Base-by-base conservation (phyloP, 2,888 invertebrate species). In the Glaucopsyche alexis region DNA sequence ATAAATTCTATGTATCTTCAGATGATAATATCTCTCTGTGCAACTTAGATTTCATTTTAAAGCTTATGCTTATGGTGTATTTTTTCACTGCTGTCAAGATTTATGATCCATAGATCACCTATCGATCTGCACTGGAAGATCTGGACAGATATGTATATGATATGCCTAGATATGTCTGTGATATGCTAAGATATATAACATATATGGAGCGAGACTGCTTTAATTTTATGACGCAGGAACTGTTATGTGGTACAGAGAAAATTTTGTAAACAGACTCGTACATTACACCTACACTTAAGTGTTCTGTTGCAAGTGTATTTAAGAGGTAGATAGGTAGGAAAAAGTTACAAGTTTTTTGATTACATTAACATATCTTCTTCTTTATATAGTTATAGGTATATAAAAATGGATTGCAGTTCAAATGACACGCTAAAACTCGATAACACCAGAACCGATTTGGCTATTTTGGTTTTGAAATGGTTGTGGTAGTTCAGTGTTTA, bases 181-280 rank as follows among this genome's bases (percentile, higher is more conserved):
- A 60, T 60, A 60, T 60, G 60, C 29, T 60, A 60, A 60, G 2
- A 60, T 60, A 60, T 60, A 14, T 60, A 38, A 3, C 69, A 14
- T 47, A 69, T 69, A 49, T 29, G 69, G 69, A 47, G 69, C 49
- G 69, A 69, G 29, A 47, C 69, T 14, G 69, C 19, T 47, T 69
- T 69, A 47, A 69, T 69, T 69, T 69, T 69, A 69, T 49, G 69
- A 49, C 19, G 14, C 49, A 49, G 47, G 69, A 69, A 67, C 42
- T 67, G 7, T 29, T 6, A 7, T 42, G 42, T 42, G 16, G 60
- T 29, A 38, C 13, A 29, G 60, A 29, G 29, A 60, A 47, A 13
- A 60, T 60, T 29, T 29, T 60, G 29, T 13, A 60, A 38, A 55
- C 55, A 55, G n/a, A 55, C 55, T 55, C 29, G 13, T 60, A 29